These are phyloP conservation scores for Heliopora coerulea DNA, from an alignment of 92 coral and sea anemone genomes.

Conservation along the genomic window DNA sequence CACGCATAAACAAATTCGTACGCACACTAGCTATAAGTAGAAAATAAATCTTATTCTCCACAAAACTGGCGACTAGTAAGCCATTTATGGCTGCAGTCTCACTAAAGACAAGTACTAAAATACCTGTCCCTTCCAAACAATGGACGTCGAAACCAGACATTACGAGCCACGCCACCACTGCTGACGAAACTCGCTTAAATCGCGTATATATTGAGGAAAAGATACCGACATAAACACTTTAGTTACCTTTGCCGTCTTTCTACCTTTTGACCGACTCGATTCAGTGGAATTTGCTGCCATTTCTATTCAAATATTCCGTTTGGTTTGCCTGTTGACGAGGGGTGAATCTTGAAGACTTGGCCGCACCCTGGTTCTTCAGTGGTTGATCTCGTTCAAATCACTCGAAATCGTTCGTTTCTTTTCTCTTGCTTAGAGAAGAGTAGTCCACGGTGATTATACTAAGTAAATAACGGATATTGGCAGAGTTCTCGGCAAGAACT, in stretches of 20 bases:
- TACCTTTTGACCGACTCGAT: slow-evolving; percentile 32
- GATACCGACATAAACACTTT: neutral
- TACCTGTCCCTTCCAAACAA: slow-evolving; percentile 36
- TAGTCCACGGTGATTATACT: neutral
- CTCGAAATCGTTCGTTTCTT: neutral
- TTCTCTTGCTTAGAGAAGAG: slow-evolving; percentile 34
- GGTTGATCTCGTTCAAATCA: slow-evolving; percentile 10
- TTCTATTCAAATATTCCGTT: neutral
- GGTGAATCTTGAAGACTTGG: slow-evolving; percentile 3
- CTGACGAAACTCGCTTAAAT: slow-evolving; percentile 18
- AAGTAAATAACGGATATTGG: neutral
- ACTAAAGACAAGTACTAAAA: neutral
- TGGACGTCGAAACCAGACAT: slow-evolving; percentile 4
- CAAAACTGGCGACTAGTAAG: neutral
- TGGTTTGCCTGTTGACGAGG: slow-evolving; percentile 11
- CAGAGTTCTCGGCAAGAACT: slow-evolving; percentile 7
- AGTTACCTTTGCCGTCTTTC: slow-evolving; percentile 26
- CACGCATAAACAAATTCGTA: neutral
- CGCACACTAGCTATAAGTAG: neutral
- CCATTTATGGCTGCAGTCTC: neutral
- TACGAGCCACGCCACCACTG: slow-evolving; percentile 2
- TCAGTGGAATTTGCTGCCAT: slow-evolving; percentile 40
- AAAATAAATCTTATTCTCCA: slow-evolving; percentile 18
- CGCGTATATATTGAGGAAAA: neutral
- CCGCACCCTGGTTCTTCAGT: slow-evolving; percentile 41